A percentile compares a stretch with the other conserved stretches of the same genome.
Conservation (phyloP, 35 echinoderm and acorn worm genomes). For the Anneissia japonica region DNA sequence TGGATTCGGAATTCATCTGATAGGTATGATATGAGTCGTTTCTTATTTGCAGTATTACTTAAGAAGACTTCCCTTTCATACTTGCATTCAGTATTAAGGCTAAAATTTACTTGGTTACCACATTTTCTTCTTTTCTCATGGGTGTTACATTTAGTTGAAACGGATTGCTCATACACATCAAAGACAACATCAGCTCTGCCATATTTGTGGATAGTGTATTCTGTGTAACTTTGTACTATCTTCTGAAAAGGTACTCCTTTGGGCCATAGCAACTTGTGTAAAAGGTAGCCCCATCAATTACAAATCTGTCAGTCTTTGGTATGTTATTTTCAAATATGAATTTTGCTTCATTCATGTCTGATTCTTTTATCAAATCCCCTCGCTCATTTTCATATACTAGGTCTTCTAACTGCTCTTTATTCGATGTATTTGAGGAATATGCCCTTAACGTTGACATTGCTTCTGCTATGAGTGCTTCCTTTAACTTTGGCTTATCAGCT, state of each 20-base stretch:
- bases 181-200: neutral
- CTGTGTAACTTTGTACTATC: neutral
- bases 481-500: constrained; percentile 48
- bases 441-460: neutral
- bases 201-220: neutral
- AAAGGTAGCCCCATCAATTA: constrained; percentile 4
- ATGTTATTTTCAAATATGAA: neutral
- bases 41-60: neutral
- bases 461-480: neutral
- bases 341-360: neutral
- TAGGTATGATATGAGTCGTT: neutral
- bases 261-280: neutral
- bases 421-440: neutral
- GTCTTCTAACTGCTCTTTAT: neutral
- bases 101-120: neutral
- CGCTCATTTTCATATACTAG: no score
- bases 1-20: neutral
- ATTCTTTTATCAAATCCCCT: neutral
- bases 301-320: neutral
- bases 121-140: neutral
- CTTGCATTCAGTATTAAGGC: neutral
- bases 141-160: neutral
- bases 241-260: neutral
- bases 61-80: neutral
- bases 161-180: neutral